Percentiles rank a stretch among this genome's conserved stretches.
Evolutionary conservation across 2,113 vertebrate species (phyloP).

Genomic region (Hydropotes inermis): DNA sequence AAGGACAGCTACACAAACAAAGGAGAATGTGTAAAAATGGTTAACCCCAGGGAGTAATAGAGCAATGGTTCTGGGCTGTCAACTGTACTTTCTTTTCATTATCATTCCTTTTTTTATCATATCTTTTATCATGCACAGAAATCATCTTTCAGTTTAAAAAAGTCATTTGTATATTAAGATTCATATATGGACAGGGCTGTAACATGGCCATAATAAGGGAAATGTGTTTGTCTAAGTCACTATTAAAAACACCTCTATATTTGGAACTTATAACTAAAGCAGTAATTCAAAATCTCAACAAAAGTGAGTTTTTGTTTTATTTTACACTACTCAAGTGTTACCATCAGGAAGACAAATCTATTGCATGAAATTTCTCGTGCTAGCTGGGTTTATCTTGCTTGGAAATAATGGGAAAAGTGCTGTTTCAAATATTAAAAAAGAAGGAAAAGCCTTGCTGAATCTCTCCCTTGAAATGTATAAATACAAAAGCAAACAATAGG

Average conservation of each 20-base stretch:
- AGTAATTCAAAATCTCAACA: constrained; percentile 46
- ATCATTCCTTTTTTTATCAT: neutral
- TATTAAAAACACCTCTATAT: neutral
- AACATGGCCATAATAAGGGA: neutral
- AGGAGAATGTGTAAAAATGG: neutral
- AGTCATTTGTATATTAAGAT: neutral
- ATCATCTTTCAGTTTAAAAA: neutral
- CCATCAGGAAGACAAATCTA: constrained; percentile 40
- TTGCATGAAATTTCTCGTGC: constrained; percentile 16
- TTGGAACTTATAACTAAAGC: constrained; percentile 10
- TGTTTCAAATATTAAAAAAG: constrained; percentile 36
- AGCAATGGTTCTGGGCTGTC: neutral
- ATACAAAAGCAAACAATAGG: constrained; percentile 60
- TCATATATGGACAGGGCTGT: neutral
- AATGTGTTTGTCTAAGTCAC: neutral
- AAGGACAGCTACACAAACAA: neutral
- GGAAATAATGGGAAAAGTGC: constrained; percentile 25
- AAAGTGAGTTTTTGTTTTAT: constrained; percentile 57
- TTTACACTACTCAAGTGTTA: constrained; percentile 40
- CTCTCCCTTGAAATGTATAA: constrained; percentile 52
- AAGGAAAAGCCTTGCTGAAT: neutral
- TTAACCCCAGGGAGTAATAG: neutral
- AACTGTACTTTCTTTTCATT: neutral
- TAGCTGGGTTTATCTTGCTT: constrained; percentile 54
- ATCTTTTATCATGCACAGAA: neutral